Conservation (phyloP, 2,113 vertebrate species). For the Ictalurus punctatus region DNA sequence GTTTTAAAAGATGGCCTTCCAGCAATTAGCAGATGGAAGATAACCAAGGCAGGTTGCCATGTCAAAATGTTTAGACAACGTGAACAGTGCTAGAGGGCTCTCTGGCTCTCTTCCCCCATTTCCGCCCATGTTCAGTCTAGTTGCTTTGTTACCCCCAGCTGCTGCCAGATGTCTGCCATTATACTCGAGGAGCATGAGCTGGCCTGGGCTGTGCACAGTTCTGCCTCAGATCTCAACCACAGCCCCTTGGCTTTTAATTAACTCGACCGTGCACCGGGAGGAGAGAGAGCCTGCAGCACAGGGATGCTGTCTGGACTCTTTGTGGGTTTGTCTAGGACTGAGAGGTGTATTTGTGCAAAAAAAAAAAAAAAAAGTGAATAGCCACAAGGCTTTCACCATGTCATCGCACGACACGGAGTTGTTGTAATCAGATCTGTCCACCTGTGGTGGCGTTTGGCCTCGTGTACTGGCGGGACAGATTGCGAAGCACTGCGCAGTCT, state of each 20-base stretch:
- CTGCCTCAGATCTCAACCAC: conserved; percentile 50
- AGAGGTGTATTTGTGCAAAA: not conserved
- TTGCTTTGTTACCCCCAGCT: conserved; percentile 55
- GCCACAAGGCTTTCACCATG: conserved; percentile 1
- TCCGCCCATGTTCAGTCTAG: conserved; percentile 20
- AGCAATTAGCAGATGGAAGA: conserved; percentile 30
- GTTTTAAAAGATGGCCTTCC: conserved; percentile 12
- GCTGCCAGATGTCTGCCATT: conserved; percentile 70
- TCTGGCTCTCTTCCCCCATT: conserved; percentile 2
- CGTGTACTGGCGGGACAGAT: conserved; percentile 21
- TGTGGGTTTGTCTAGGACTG: not conserved
- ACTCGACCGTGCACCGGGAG: conserved; percentile 29
- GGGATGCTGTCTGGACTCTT: conserved; percentile 24
- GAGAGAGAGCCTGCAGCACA: conserved; percentile 37
- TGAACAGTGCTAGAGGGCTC: conserved; percentile 30
- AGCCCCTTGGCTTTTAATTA: conserved; percentile 58
- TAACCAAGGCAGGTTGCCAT: conserved; percentile 31
- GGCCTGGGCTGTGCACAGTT: conserved; percentile 41
- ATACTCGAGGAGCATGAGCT: conserved; percentile 63
- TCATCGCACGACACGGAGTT: not conserved
- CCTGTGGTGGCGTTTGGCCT: conserved; percentile 4
- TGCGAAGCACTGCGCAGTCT: conserved; percentile 43
- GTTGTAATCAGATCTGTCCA: conserved; percentile 12
- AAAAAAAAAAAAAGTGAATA: not conserved
- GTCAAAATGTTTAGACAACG: conserved; percentile 51